Evolutionary conservation across 2,888 invertebrate species (phyloP), one percentile per base, ranked within the genome.

Genomic region (Coenonympha glycerion): DNA sequence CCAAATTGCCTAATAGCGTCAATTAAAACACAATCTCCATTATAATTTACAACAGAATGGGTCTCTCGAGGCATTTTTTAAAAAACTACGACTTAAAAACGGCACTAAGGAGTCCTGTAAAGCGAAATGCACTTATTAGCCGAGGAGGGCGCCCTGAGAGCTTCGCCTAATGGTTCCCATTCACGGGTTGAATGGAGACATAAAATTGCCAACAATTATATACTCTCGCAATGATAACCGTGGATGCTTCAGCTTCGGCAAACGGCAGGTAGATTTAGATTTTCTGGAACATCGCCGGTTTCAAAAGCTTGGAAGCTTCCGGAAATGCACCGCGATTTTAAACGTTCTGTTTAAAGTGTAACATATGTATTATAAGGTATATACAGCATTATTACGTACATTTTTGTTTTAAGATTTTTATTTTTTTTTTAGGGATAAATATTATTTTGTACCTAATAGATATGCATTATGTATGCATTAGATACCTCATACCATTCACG

Each of bases 81-180:
- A 63, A 68, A 64, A 69, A 71, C 73, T 68, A 71, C 71, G 66
- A 71, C 69, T 76, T 77, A 81, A 80, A 79, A 76, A 71, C 75
- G 78, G 79, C 73, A 76, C 76, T 79, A 79, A 84, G 80, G 70
- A 83, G 78, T 81, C 76, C 76, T 83, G 76, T 75, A 75, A 76
- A 78, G 83, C 71, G 73, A 84, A 87, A 85, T 84, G 86, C 85
- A 84, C 85, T 86, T 87, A 87, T 86, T 86, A 85, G 85, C 84
- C 62, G 72, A 71, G 74, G 72, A 76, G 82, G 79, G 81, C 74
- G 77, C 76, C 67, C 64, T 65, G 76, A 79, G 82, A 73, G 82
- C 72, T 71, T 66, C 61, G 82, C 73, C 84, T 87, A 87, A 87
- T 87, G 87, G 86, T 76, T 73, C 71, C 80, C 71, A 86, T 87